A percentile compares a stretch with the other conserved stretches of the same genome.
These are phyloP conservation scores for Tapirus indicus DNA, from an alignment of 2,797 vertebrate genomes.

Conservation along the genomic window DNA sequence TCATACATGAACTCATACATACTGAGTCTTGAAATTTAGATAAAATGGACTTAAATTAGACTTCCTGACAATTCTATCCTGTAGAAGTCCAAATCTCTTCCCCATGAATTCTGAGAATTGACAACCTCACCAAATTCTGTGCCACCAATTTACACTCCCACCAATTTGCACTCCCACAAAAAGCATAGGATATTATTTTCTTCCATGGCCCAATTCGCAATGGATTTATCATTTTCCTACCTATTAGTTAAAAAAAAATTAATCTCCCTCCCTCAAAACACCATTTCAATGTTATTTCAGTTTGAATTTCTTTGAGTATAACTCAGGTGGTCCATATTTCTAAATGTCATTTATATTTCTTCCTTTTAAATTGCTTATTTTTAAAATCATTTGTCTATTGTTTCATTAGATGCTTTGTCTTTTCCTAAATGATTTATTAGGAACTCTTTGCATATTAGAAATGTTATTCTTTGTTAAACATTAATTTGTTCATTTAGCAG, in stretches of 20 bases:
- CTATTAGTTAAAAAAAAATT: background rate
- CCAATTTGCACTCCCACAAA: background rate
- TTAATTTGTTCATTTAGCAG: background rate
- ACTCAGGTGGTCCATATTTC: background rate
- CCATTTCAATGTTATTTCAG: background rate
- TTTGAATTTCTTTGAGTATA: background rate
- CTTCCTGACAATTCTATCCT: background rate
- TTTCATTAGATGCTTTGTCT: background rate
- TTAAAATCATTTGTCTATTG: background rate
- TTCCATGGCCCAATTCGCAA: too few relatives aligned
- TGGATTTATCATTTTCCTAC: background rate
- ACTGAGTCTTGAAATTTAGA: background rate
- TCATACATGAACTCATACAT: background rate
- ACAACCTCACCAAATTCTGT: background rate
- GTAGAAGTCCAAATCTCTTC: background rate
- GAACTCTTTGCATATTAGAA: background rate
- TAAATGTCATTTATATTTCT: background rate
- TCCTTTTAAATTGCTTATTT: background rate
- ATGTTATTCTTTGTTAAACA: background rate
- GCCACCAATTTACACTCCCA: background rate
- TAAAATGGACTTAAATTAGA: background rate
- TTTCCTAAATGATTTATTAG: background rate
- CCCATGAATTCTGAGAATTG: background rate
- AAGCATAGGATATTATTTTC: background rate
- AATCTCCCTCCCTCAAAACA: too few relatives aligned